phyloP scores from a whole-genome alignment of 2,888 invertebrate genomes.

The Odontocolon sp. region DNA sequence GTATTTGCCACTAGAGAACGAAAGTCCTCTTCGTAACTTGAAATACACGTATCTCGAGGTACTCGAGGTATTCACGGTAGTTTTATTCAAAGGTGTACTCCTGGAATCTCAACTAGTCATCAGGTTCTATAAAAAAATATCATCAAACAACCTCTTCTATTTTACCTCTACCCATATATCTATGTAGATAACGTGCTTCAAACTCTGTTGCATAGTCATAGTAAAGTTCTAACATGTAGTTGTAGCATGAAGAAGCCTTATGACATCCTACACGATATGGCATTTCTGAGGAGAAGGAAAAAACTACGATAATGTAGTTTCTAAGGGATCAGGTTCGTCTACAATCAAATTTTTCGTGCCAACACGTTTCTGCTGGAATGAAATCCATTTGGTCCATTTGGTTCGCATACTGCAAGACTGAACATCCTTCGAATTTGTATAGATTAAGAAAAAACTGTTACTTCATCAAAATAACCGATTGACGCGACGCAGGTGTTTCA shows the following conservation, averaged over 20 bases:
- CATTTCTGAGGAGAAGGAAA: background rate
- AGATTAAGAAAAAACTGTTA: too few species aligned
- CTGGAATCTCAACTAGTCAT: background rate
- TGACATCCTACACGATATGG: background rate
- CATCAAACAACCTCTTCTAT: too few species aligned
- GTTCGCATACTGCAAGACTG: too few species aligned
- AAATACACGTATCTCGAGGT: background rate
- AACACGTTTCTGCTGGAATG: too few species aligned
- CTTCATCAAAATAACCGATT: too few species aligned
- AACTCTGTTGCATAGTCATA: too few species aligned
- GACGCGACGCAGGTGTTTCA: too few species aligned
- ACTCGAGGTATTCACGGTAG: conserved; percentile 7
- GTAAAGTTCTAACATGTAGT: background rate
- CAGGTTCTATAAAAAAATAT: background rate
- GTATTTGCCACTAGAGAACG: conserved; percentile 27
- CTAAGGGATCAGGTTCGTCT: background rate
- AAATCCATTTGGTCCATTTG: too few species aligned
- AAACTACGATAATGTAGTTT: conserved; percentile 8
- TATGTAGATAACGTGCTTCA: too few species aligned
- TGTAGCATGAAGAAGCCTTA: conserved; percentile 11
- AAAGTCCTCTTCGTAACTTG: background rate
- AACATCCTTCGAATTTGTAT: too few species aligned
- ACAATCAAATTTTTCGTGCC: conserved; percentile 5
- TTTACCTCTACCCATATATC: too few species aligned
- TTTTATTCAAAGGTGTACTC: background rate